phyloP scores from a whole-genome alignment of 2,113 vertebrate genomes.

The Abramis brama region DNA sequence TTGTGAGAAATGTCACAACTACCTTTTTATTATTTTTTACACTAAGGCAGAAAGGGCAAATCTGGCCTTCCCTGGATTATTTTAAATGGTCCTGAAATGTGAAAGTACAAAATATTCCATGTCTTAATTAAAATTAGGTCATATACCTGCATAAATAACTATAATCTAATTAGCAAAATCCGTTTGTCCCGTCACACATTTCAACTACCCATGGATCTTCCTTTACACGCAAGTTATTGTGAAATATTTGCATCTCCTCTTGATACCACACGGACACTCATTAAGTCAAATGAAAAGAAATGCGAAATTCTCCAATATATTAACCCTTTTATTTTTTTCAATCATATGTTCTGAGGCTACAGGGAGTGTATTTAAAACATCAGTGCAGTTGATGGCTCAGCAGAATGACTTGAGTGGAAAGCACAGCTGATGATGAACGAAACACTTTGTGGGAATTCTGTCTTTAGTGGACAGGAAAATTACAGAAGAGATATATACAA shows the following conservation, averaged over 20 bases:
- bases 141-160: background rate
- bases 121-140: background rate
- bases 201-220: background rate
- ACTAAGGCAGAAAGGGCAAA: background rate
- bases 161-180: background rate
- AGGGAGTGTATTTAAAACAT: conserved; percentile 74
- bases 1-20: background rate
- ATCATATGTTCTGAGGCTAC: conserved; percentile 73
- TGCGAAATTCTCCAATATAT: conserved; percentile 53
- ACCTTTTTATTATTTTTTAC: background rate
- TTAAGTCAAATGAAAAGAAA: conserved; percentile 15
- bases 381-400: conserved; percentile 80
- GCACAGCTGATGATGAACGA: conserved; percentile 7
- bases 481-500: conserved; percentile 38
- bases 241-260: background rate
- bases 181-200: background rate
- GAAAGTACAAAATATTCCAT: background rate
- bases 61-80: background rate
- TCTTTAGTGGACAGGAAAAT: conserved; percentile 32
- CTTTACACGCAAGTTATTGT: background rate
- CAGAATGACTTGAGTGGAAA: conserved; percentile 10
- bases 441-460: conserved; percentile 43
- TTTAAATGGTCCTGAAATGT: background rate
- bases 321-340: conserved; percentile 69
- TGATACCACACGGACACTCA: background rate